These are phyloP conservation scores for Synergus umbraculus DNA, from an alignment of 2,888 invertebrate genomes.

Conservation along the genomic window DNA sequence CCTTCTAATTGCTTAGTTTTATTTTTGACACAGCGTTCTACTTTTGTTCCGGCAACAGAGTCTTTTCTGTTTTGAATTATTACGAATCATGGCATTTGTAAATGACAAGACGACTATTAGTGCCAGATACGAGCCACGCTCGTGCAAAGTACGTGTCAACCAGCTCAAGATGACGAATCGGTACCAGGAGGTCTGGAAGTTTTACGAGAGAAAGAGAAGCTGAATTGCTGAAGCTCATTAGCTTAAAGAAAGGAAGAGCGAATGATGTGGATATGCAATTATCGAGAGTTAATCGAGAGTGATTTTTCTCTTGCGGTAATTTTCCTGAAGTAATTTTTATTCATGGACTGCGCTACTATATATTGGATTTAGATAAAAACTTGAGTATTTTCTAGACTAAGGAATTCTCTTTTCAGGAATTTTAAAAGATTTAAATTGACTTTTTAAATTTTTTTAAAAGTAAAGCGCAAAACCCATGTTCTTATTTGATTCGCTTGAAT, in stretches of 20 bases:
- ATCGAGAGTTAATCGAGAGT: background rate
- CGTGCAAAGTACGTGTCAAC: constrained; percentile 15
- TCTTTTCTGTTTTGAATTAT: background rate
- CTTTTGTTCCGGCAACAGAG: background rate
- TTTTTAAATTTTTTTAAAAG: too few species aligned
- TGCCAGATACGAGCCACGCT: background rate
- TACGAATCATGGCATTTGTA: background rate
- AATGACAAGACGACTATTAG: background rate
- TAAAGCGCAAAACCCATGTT: background rate
- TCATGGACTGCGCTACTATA: too few species aligned
- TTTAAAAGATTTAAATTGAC: too few species aligned
- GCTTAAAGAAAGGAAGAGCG: background rate
- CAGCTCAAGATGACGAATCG: constrained; percentile 4
- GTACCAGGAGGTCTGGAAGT: background rate
- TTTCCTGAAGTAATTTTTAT: background rate
- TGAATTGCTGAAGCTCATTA: background rate
- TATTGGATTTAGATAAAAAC: too few species aligned
- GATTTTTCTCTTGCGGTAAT: background rate
- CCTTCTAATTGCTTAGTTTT: background rate
- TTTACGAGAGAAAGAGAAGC: background rate
- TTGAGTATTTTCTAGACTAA: too few species aligned
- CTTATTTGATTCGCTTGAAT: background rate
- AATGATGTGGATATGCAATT: background rate
- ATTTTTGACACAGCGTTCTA: background rate
- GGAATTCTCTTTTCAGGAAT: too few species aligned